These are phyloP conservation scores for Pedicia rivosa DNA, from an alignment of 2,888 invertebrate species.

Conservation along the genomic window DNA sequence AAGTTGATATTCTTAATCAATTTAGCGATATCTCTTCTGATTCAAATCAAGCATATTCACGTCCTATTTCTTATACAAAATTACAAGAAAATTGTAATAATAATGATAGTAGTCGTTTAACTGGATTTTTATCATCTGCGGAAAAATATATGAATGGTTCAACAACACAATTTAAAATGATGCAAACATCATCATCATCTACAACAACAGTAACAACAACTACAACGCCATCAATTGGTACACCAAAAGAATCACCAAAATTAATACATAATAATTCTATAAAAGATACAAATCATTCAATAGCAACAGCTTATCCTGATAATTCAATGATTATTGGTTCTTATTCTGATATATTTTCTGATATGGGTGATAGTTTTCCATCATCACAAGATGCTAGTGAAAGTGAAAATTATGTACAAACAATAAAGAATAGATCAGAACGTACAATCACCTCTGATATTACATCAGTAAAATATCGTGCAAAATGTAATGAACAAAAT, in stretches of 20 bases:
- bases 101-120: neutral
- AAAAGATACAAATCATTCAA: neutral
- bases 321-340: slow-evolving; percentile 3
- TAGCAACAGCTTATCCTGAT: neutral
- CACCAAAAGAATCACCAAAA: neutral
- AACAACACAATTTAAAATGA: too few species aligned
- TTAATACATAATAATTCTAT: neutral
- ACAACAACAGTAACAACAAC: neutral
- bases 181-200: too few species aligned
- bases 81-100: neutral
- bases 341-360: slow-evolving; percentile 14
- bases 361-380: slow-evolving; percentile 14
- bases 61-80: slow-evolving; percentile 1
- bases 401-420: slow-evolving; percentile 16
- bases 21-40: slow-evolving; percentile 20
- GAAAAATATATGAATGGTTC: neutral
- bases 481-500: too few species aligned
- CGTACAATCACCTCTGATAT: too few species aligned
- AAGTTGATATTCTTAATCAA: slow-evolving; percentile 17
- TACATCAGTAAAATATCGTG: too few species aligned
- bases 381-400: slow-evolving; percentile 17
- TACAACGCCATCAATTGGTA: neutral
- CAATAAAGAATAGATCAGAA: slow-evolving; percentile 14
- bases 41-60: slow-evolving; percentile 15
- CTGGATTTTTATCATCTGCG: too few species aligned